Conservation (phyloP, 2,888 invertebrate species). For the Metallyticus violacea region DNA sequence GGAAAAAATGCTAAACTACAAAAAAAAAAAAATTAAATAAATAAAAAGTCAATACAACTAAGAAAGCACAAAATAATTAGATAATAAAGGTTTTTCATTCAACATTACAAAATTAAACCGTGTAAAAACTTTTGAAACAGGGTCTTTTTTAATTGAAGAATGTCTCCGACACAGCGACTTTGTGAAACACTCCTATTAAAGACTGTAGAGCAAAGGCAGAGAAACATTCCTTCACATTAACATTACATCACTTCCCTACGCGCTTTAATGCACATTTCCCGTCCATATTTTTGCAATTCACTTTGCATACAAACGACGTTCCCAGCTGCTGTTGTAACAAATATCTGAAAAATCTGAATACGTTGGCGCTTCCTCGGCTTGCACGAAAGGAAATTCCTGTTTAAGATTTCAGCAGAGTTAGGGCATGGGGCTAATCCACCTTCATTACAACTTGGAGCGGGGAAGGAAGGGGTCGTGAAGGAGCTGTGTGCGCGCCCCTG, state of each 20-base stretch:
- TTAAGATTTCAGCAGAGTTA: background rate
- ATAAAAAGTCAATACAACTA: too few relatives aligned
- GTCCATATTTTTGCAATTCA: background rate
- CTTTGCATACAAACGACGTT: background rate
- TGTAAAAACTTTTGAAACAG: too few relatives aligned
- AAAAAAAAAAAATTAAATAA: too few relatives aligned
- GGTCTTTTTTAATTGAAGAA: too few relatives aligned
- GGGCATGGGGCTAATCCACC: conserved; percentile 1
- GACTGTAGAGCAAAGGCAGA: background rate
- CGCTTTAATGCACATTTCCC: background rate
- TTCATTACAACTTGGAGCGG: background rate
- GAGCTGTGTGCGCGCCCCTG: background rate
- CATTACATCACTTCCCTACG: background rate
- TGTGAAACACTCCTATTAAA: background rate
- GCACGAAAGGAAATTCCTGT: conserved; percentile 5
- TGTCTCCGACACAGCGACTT: too few relatives aligned
- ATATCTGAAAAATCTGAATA: background rate
- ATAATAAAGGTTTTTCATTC: too few relatives aligned
- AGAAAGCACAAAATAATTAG: too few relatives aligned
- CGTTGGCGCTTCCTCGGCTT: background rate
- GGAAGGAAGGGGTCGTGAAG: background rate
- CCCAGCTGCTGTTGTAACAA: background rate
- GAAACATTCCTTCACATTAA: background rate
- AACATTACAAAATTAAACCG: too few relatives aligned
- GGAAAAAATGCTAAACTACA: too few relatives aligned